A percentile compares a stretch with the other conserved stretches of the same genome.
These are phyloP conservation scores for Pipistrellus pygmaeus DNA, from an alignment of 2,797 vertebrate species.

Conservation along the genomic window DNA sequence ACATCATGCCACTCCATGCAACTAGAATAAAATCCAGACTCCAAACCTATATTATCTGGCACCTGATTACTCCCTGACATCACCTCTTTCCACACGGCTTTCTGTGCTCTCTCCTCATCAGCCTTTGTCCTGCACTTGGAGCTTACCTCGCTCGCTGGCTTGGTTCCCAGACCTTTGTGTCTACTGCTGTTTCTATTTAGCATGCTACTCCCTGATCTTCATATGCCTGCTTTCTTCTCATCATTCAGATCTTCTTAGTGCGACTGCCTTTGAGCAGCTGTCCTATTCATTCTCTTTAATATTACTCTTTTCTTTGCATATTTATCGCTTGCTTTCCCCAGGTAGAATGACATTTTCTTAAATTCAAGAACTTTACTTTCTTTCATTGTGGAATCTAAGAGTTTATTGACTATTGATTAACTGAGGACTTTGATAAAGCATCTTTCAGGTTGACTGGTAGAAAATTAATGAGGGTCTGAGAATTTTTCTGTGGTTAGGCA, in stretches of 20 bases:
- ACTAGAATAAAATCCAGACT: neutral
- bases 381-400: slow-evolving; percentile 37
- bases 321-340: neutral
- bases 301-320: neutral
- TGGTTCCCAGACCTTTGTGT: neutral
- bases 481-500: neutral
- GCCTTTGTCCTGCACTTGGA: neutral
- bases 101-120: neutral
- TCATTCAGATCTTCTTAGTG: neutral
- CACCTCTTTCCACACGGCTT: neutral
- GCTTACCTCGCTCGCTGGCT: neutral
- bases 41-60: neutral
- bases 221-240: neutral
- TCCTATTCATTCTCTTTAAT: slow-evolving; percentile 1
- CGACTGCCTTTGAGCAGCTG: neutral
- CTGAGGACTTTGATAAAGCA: slow-evolving; percentile 18
- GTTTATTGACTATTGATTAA: slow-evolving; percentile 39
- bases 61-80: neutral
- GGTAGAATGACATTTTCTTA: slow-evolving; percentile 43
- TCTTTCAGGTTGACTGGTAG: neutral
- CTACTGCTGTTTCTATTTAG: neutral
- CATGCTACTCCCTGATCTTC: neutral
- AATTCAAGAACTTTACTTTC: slow-evolving; percentile 19
- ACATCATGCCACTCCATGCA: neutral
- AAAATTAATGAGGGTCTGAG: slow-evolving; percentile 46